Evolutionary conservation across 2,888 invertebrate species (phyloP).

Genomic region (Strigamia crassipes): DNA sequence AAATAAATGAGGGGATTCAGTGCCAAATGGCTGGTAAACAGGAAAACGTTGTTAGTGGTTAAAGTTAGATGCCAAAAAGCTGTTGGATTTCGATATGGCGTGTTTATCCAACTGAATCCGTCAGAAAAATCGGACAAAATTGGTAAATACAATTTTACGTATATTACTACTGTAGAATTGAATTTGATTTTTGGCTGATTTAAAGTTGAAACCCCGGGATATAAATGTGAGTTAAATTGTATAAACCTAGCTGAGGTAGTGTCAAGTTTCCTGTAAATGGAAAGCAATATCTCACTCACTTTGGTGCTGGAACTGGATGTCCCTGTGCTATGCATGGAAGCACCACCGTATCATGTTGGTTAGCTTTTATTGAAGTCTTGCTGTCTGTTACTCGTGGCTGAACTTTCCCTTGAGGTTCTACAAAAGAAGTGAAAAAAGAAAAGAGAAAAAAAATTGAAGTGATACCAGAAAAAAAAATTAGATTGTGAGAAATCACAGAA

Average conservation of each 20-base stretch:
- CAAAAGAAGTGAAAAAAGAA: conserved; percentile 12
- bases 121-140: not conserved
- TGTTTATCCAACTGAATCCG: not conserved
- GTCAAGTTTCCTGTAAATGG: not conserved
- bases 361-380: conserved; percentile 45
- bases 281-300: conserved; percentile 42
- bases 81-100: not conserved
- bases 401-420: conserved; percentile 47
- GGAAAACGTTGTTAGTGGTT: conserved; percentile 18
- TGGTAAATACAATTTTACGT: not conserved
- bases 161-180: not conserved
- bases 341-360: conserved; percentile 60
- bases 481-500: not conserved
- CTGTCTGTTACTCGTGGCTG: conserved; percentile 45
- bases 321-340: conserved; percentile 72
- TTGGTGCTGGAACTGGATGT: conserved; percentile 73
- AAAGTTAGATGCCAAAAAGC: not conserved
- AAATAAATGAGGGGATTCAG: not conserved
- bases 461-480: not conserved
- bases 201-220: no score
- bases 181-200: no score
- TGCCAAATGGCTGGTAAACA: conserved; percentile 34
- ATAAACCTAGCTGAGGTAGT: not conserved
- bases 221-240: no score
- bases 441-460: not conserved